These are phyloP conservation scores for Calliopum simillimum DNA, from an alignment of 2,888 invertebrate genomes.

Conservation along the genomic window DNA sequence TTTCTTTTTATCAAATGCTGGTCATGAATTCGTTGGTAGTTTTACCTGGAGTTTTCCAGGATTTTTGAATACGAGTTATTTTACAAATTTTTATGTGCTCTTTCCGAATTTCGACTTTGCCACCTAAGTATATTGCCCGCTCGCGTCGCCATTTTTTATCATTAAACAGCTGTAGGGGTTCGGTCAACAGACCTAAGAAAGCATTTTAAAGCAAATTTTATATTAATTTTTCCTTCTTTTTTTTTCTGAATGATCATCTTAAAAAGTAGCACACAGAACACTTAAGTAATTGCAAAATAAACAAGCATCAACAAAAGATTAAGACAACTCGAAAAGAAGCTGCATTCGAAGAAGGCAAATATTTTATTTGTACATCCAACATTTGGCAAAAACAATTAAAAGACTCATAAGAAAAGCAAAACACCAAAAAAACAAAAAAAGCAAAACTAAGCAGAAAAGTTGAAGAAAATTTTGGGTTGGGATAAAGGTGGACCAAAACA, in stretches of 20 bases:
- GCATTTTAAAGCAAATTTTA: background rate
- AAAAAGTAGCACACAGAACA: conserved; percentile 56
- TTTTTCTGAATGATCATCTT: conserved; percentile 58
- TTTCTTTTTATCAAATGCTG: no score
- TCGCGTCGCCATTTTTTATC: no score
- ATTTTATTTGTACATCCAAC: conserved; percentile 38
- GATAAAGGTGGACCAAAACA: background rate
- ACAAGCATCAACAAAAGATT: conserved; percentile 64
- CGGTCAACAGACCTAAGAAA: no score
- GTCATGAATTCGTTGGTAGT: no score
- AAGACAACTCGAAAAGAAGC: conserved; percentile 48
- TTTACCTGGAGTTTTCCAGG: no score
- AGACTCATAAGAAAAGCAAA: conserved; percentile 48
- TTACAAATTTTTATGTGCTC: no score
- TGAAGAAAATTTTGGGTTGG: background rate
- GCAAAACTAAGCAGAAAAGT: background rate
- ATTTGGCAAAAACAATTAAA: conserved; percentile 39
- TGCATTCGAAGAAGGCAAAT: conserved; percentile 32
- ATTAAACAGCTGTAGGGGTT: no score
- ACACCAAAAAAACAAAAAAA: background rate
- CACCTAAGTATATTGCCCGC: no score
- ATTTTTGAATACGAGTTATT: no score
- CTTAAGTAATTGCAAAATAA: conserved; percentile 64
- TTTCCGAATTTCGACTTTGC: no score
- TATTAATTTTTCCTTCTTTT: no score